Evolutionary conservation across 1,140 invertebrate species (phyloP), one percentile per base, ranked within the genome.

Genomic region (Whitmania pigra): DNA sequence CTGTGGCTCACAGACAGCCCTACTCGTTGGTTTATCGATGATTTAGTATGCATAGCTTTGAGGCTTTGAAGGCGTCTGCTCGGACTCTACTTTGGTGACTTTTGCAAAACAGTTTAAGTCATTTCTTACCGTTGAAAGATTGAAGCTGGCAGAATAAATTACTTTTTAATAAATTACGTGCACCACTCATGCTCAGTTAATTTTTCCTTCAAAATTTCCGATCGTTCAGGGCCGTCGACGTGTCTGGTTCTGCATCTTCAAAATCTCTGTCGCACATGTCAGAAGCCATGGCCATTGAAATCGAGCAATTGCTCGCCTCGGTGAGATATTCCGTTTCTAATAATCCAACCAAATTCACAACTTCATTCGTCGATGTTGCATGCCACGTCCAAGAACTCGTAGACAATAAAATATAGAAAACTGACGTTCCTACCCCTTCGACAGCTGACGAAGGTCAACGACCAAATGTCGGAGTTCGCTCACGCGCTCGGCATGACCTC

Each of bases 211-310:
- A 49, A 49, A 49, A 49, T 15, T 49, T 17, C 43, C 13, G 11
- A 5, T 49, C 43, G 0, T 49, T 11, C 43, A 49, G 43, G 43
- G 43, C 43, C 13, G 43, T 49, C 11, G 43, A 49, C 9, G 43
- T 49, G 15, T 49, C 22, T 20, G 18, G 29, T 63, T 22, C 57
- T 63, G 57, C 22, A 1, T 63, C 57, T 25, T 63, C 57, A n/a
- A 79, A 88, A 74, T 75, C 81, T 71, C 88, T 88, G 72, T 92
- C 94, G 76, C 89, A 93, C 81, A 89, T 92, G 81, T 94, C 94
- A 81, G 92, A 95, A 76, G 90, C 92, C 2, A 88, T 95, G 85
- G 88, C 90, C 6, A 87, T 89, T 79, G 93, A 97, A 83, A 90
- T 97, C 75, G 91, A 95, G 81, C 88, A 91, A 70, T 83, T 96